Conservation (phyloP, 2,888 invertebrate genomes). For the Malthinus seriepunctatus region DNA sequence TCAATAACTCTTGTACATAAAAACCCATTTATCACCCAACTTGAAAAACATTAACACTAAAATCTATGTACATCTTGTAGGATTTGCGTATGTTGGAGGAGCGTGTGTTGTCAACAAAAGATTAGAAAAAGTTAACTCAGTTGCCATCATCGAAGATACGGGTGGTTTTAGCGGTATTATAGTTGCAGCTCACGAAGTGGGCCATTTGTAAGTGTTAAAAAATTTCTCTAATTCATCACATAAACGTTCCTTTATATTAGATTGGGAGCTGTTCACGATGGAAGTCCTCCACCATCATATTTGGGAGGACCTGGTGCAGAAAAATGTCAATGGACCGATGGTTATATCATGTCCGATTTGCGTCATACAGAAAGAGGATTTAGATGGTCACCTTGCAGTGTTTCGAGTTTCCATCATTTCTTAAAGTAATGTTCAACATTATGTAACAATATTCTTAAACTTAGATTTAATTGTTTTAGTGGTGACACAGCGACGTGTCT, state of each 20-base stretch:
- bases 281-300: constrained; percentile 92
- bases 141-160: constrained; percentile 95
- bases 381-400: constrained; percentile 91
- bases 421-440: constrained; percentile 68
- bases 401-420: constrained; percentile 93
- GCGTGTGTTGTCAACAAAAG: constrained; percentile 95
- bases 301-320: constrained; percentile 93
- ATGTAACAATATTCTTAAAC: background rate
- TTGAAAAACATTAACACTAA: too few relatives aligned
- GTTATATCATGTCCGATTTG: constrained; percentile 94
- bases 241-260: constrained; percentile 55
- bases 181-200: constrained; percentile 95
- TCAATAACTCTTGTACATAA: background rate
- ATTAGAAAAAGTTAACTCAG: constrained; percentile 93
- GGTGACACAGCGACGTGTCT: constrained; percentile 93
- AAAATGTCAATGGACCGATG: constrained; percentile 94
- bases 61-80: constrained; percentile 55
- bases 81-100: constrained; percentile 95
- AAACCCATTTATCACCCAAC: too few relatives aligned
- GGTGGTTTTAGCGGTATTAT: constrained; percentile 96
- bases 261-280: constrained; percentile 94
- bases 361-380: constrained; percentile 94
- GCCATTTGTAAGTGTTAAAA: constrained; percentile 81
- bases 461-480: constrained; percentile 55
- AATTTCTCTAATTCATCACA: background rate